Base-by-base conservation (phyloP, 2,888 invertebrate genomes). In the Amblyteles armatorius region DNA sequence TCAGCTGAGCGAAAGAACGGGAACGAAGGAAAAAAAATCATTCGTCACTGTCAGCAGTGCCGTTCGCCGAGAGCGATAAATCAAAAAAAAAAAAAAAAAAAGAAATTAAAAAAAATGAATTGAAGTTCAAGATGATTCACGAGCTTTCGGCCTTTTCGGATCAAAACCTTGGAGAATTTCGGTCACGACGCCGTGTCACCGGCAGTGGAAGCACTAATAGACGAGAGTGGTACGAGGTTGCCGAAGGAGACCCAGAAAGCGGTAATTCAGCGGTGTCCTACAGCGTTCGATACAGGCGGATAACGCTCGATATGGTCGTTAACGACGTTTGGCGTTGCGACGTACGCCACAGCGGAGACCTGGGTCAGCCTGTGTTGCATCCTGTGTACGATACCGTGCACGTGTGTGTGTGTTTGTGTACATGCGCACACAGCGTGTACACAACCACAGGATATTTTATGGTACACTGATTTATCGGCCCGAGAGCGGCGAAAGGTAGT, bases 311-410 rank as follows among this genome's bases (percentile, higher is more conserved):
- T 68, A 69, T 50, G 60, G 57, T 79, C 78, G 78, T 69, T 79
- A 79, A 79, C 78, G 78, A 79, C 57, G 78, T 79, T 79, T 79
- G 69, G 44, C 63, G 65, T 65, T 76, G 65, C 65, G 50, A 52
- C 76, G 76, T 52, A 76, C 52, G 19, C 36, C 65, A 29, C 60
- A 63, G 60, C 60, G 36, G 50, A 65, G 76, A 65, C 65, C 50
- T 44, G 65, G 65, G 65, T 76, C 76, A 76, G 65, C 50, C 65
- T 50, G 36, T 52, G 50, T 57, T 74, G 29, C 36, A 76, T 40
- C 40, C 67, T 67, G 40, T 22, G n/a, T 3, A 55, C 22, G 22
- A 19, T 44, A 16, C 40, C 9, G 40, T 11, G 40, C 40, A 40
- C 40, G 36, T 44, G 3, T 16, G 44, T 16, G 44, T 44, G 44